Evolutionary conservation across 1,140 invertebrate species (phyloP).

Genomic region (Aphidius gifuensis): DNA sequence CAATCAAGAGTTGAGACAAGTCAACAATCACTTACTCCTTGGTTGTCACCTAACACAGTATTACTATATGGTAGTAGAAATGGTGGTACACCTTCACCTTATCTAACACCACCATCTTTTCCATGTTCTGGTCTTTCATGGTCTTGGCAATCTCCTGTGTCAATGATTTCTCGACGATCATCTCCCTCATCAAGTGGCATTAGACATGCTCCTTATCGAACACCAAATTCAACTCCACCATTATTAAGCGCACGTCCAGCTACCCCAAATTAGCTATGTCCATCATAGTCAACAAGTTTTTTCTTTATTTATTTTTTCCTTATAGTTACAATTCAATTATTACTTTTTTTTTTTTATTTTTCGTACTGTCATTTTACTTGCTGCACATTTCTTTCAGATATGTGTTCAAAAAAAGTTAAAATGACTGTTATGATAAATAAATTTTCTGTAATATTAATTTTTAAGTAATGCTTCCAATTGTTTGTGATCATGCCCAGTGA

Average conservation of each 20-base stretch:
- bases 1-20: too few species aligned
- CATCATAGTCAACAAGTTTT: not conserved
- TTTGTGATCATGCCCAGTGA: too few species aligned
- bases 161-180: conserved; percentile 48
- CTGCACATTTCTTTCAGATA: not conserved
- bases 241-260: conserved; percentile 39
- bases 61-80: conserved; percentile 37
- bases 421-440: too few species aligned
- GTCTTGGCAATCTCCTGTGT: conserved; percentile 48
- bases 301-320: too few species aligned
- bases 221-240: conserved; percentile 42
- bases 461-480: too few species aligned
- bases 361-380: conserved; percentile 3
- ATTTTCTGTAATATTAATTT: too few species aligned
- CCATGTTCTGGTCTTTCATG: conserved; percentile 45
- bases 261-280: conserved; percentile 46
- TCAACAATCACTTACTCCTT: conserved; percentile 32
- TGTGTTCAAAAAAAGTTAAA: too few species aligned
- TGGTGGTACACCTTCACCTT: conserved; percentile 41
- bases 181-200: conserved; percentile 42
- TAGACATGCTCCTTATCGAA: conserved; percentile 50
- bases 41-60: conserved; percentile 39
- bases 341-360: not conserved
- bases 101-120: conserved; percentile 36
- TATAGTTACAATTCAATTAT: not conserved